Conservation (phyloP, 2,797 vertebrate species). For the Leucoraja ocellata region DNA sequence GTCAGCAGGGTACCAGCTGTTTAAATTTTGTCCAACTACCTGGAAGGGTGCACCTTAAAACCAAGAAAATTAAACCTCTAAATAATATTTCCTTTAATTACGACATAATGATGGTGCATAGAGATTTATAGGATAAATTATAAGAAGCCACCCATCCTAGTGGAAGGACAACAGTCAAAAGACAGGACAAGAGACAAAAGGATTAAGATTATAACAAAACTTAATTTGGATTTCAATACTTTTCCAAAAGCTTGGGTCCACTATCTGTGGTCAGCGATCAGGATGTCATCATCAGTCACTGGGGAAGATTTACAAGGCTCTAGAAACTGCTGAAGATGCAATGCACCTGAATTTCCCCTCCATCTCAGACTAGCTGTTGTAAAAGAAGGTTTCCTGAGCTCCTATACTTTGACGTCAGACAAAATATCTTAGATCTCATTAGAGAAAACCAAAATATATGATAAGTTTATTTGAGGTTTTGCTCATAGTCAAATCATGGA, state of each 20-base stretch:
- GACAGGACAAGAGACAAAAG: neutral
- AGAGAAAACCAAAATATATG: neutral
- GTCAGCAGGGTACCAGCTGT: neutral
- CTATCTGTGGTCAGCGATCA: neutral
- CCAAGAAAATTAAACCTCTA: neutral
- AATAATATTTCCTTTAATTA: neutral
- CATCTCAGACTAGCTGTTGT: slow-evolving; percentile 8
- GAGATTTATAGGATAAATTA: neutral
- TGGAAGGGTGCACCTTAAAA: neutral
- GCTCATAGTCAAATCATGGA: neutral
- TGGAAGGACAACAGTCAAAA: neutral
- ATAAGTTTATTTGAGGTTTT: neutral
- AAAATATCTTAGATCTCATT: neutral
- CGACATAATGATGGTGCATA: neutral
- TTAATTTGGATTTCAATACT: neutral
- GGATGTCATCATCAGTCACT: neutral
- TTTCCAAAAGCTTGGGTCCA: neutral
- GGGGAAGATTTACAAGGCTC: neutral
- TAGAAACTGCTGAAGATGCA: neutral
- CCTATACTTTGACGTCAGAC: neutral
- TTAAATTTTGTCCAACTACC: neutral
- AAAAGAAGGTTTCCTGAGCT: neutral
- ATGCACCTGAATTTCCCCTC: neutral
- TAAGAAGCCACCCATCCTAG: neutral
- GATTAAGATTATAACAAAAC: neutral